Evolutionary conservation across 2,888 invertebrate genomes (phyloP).

Genomic region (Sinelater perroti): DNA sequence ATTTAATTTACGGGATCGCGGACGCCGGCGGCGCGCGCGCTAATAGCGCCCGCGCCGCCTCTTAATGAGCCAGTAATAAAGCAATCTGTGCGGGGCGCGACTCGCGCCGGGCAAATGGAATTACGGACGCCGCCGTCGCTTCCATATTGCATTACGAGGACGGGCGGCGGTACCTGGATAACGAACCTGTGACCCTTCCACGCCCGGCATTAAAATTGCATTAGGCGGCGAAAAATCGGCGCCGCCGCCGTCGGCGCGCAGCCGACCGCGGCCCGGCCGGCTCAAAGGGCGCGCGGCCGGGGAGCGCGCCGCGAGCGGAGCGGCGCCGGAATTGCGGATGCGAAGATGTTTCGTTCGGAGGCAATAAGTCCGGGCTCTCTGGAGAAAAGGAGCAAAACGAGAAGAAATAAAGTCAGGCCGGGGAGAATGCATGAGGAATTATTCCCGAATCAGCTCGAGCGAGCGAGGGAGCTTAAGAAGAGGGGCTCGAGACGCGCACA

Average conservation of each 20-base stretch:
- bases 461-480: constrained; percentile 50
- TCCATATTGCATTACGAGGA: constrained; percentile 40
- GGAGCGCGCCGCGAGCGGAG: constrained; percentile 39
- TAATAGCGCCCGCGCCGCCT: constrained; percentile 47
- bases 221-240: constrained; percentile 31
- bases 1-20: constrained; percentile 57
- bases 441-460: constrained; percentile 57
- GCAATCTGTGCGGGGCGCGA: constrained; percentile 49
- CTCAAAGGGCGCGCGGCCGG: constrained; percentile 39
- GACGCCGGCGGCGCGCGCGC: constrained; percentile 42
- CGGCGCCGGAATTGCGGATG: constrained; percentile 45
- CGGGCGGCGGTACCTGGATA: constrained; percentile 39
- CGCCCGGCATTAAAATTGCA: constrained; percentile 42
- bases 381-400: constrained; percentile 52
- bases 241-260: constrained; percentile 6
- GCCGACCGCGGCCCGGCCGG: constrained; percentile 38
- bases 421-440: constrained; percentile 57
- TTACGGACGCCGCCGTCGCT: constrained; percentile 40
- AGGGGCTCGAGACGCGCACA: constrained; percentile 53
- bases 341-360: constrained; percentile 54
- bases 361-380: constrained; percentile 53
- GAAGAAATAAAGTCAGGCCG: constrained; percentile 50
- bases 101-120: constrained; percentile 42
- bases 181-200: constrained; percentile 40
- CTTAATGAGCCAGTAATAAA: constrained; percentile 56